A percentile compares a stretch with the other conserved stretches of the same genome.
phyloP scores from a whole-genome alignment of 1,140 invertebrate species.

The Eumeta japonica region DNA sequence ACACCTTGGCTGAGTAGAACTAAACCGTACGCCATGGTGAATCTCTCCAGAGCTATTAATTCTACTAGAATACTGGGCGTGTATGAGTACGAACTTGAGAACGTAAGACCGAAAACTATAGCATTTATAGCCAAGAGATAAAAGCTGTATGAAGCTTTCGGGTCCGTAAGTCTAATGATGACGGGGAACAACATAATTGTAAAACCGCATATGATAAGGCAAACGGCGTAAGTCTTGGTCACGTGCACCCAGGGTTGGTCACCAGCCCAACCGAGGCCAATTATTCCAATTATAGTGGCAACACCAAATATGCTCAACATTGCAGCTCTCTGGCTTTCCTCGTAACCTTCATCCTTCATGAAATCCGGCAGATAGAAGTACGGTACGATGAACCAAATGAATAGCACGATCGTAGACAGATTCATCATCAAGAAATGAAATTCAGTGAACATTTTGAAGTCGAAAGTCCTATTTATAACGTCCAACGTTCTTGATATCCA shows the following conservation, averaged over 20 bases:
- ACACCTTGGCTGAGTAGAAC: constrained; percentile 83
- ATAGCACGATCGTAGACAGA: constrained; percentile 79
- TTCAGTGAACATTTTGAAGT: constrained; percentile 81
- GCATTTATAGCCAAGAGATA: constrained; percentile 59
- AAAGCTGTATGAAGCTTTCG: constrained; percentile 60
- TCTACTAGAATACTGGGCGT: constrained; percentile 85
- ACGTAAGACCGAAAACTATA: constrained; percentile 77
- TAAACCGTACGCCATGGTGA: constrained; percentile 89
- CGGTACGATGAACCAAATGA: constrained; percentile 88
- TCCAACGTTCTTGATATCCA: constrained; percentile 71
- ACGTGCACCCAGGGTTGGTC: constrained; percentile 85
- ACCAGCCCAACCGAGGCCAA: constrained; percentile 84
- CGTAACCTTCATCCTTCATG: constrained; percentile 63
- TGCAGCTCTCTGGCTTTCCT: constrained; percentile 67
- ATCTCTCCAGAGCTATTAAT: constrained; percentile 69
- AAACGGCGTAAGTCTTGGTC: constrained; percentile 75
- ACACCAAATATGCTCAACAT: constrained; percentile 81
- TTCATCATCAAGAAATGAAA: constrained; percentile 81
- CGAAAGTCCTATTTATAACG: constrained; percentile 71
- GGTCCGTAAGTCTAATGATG: constrained; percentile 32
- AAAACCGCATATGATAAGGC: constrained; percentile 73
- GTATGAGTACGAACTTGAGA: constrained; percentile 84
- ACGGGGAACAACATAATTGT: constrained; percentile 71
- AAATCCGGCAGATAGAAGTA: constrained; percentile 84
- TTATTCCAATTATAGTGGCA: constrained; percentile 84